Evolutionary conservation across 1,140 invertebrate genomes (phyloP).

Genomic region (Bombyx mori): ASM3026992v2 NC_085117.1:9023001-9023500

Average conservation of each 20-base stretch:
- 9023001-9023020: no score
- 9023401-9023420: slow-evolving; percentile 62
- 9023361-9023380: slow-evolving; percentile 95
- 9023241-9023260: slow-evolving; percentile 98
- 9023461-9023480: slow-evolving; percentile 58
- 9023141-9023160: no score
- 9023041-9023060: no score
- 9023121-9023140: no score
- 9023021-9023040: no score
- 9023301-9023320: slow-evolving; percentile 98
- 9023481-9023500: slow-evolving; percentile 73
- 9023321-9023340: slow-evolving; percentile 99
- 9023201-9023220: not conserved
- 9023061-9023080: no score
- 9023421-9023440: slow-evolving; percentile 54
- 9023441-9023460: slow-evolving; percentile 61
- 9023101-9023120: no score
- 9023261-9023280: slow-evolving; percentile 92
- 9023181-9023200: not conserved
- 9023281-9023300: slow-evolving; percentile 98
- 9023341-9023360: slow-evolving; percentile 84
- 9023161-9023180: no score
- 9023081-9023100: no score
- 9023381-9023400: slow-evolving; percentile 87
- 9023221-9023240: slow-evolving; percentile 88